These are phyloP conservation scores for Ia io DNA, from an alignment of 2,113 vertebrate genomes.

Conservation along the genomic window DNA sequence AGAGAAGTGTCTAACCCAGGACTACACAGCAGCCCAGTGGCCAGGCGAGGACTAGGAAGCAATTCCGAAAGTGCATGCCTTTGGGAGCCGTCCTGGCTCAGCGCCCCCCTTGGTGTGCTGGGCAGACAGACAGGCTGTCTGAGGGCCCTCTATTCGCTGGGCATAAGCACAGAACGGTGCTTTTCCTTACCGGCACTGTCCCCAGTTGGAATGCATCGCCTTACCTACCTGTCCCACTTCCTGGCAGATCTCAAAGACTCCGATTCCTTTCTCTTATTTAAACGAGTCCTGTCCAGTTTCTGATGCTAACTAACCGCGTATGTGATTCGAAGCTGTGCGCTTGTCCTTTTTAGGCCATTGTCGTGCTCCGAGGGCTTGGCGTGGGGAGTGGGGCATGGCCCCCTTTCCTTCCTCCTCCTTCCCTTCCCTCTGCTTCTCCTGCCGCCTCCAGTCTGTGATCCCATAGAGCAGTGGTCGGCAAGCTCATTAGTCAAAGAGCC, in stretches of 20 bases:
- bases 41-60: fast-evolving
- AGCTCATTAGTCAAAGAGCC: no score
- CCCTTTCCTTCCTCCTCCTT: not conserved
- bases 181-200: not conserved
- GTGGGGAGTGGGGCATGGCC: fast-evolving
- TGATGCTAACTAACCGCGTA: not conserved
- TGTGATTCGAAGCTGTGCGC: not conserved
- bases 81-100: not conserved
- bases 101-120: not conserved
- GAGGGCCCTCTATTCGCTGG: not conserved
- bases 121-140: not conserved
- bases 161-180: not conserved
- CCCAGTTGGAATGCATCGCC: no score
- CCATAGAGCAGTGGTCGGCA: no score
- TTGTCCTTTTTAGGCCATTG: not conserved
- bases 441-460: not conserved
- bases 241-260: not conserved
- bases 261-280: not conserved
- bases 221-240: not conserved
- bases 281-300: not conserved
- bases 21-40: no score
- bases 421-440: not conserved
- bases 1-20: not conserved
- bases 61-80: fast-evolving
- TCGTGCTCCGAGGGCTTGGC: not conserved